Base-by-base conservation (phyloP, 2,113 vertebrate species). In the Uria lomvia region DNA sequence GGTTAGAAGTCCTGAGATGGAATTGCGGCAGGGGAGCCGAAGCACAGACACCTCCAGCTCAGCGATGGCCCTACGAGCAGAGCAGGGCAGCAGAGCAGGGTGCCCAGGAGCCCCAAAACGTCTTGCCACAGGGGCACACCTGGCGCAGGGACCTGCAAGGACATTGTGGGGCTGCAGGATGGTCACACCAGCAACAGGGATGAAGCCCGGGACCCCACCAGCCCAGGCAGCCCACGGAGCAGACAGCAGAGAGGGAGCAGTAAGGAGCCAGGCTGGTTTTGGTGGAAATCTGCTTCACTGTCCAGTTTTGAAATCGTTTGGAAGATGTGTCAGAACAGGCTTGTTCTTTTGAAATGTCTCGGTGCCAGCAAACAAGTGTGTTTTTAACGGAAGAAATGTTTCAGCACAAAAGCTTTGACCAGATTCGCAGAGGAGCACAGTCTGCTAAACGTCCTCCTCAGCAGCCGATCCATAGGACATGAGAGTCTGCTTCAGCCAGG, bases 391-490 rank as follows among this genome's bases (percentile, higher is more conserved):
- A 67, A 84, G 32, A 92, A 90, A 83, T 76, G n/a, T 77, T 92
- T 86, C 86, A 77, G 91, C 79, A 94, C 75, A 87, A 95, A 87
- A 96, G 47, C 27, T 92, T 78, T 95, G 89, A 92, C 86, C 95
- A 94, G 76, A 89, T 91, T 92, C 80, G 80, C 67, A 73, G 75
- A 90, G 63, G 45, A 97, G 42, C 27, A 38, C 66, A 76, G 78
- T 73, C 90, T 94, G 86, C 65, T 94, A 36, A 87, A 80, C 0
- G 0, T 66, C 86, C 29, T 86, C 63, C 63, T 88, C 74, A 81
- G 59, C 90, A 81, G 40, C 42, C 6, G 1, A 27, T 74, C 63
- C 53, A 32, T 9, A 63, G 63, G 38, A 76, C 68, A 56, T 16
- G 34, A 71, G 18, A 92, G 38, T 83, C 59, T 90, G 75, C 43